Evolutionary conservation across 2,888 invertebrate species (phyloP).

Genomic region (Apamea anceps): DNA sequence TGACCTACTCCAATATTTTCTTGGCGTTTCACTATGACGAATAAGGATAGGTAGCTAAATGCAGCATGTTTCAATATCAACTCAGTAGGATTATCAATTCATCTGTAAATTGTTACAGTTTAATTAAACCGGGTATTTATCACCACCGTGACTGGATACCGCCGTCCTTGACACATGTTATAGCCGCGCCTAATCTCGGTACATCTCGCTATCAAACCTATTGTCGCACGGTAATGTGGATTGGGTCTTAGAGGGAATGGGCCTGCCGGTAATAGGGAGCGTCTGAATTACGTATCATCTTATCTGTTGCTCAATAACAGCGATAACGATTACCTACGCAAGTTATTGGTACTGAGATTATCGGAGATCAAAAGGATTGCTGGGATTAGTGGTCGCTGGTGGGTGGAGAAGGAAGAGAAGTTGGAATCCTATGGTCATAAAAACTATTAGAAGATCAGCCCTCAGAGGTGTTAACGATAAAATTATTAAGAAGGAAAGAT

Average conservation of each 20-base stretch:
- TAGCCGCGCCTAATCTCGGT: conserved; percentile 11
- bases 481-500: not conserved
- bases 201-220: conserved; percentile 36
- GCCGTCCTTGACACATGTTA: not conserved
- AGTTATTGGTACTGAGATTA: conserved; percentile 21
- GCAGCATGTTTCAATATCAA: too few relatives aligned
- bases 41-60: not conserved
- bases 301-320: conserved; percentile 36
- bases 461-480: not conserved
- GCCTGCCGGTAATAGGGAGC: conserved; percentile 9
- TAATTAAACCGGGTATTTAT: conserved; percentile 16
- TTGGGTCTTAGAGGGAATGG: conserved; percentile 42
- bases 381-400: not conserved
- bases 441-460: not conserved
- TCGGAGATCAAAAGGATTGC: not conserved
- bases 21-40: too few relatives aligned
- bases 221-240: conserved; percentile 38
- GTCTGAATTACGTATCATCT: conserved; percentile 25
- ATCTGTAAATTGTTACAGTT: not conserved
- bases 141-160: not conserved
- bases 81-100: not conserved
- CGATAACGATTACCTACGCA: conserved; percentile 27
- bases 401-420: not conserved
- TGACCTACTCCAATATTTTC: not conserved
- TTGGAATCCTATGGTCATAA: not conserved